These are phyloP conservation scores for Ophioninae sp. DNA, from an alignment of 2,888 invertebrate genomes.

Conservation along the genomic window DNA sequence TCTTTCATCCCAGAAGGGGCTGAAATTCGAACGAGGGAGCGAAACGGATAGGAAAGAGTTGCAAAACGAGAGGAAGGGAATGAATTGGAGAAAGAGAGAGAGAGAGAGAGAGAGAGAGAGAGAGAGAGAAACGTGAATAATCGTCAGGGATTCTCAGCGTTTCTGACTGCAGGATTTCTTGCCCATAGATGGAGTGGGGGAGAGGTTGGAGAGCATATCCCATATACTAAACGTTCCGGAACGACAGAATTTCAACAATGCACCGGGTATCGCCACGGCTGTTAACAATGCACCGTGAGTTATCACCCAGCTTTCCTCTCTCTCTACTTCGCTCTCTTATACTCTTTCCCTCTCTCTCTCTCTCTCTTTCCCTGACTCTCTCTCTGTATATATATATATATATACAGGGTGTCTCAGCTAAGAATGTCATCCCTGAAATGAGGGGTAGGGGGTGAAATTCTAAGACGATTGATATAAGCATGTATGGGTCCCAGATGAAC, in stretches of 20 bases:
- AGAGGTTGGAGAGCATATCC: constrained; percentile 32
- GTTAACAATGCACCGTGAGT: constrained; percentile 67
- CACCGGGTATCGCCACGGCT: constrained; percentile 65
- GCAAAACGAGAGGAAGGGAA: background rate
- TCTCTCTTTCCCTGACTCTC: background rate
- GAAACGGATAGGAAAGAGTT: constrained; percentile 35
- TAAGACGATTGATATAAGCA: no score
- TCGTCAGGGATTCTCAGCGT: constrained; percentile 63
- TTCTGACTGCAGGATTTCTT: constrained; percentile 60
- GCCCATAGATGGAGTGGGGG: constrained; percentile 15
- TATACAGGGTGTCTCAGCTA: no score
- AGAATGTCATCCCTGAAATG: no score
- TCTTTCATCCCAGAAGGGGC: constrained; percentile 41
- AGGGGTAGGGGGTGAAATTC: no score
- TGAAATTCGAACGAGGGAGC: constrained; percentile 36
- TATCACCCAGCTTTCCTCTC: constrained; percentile 60
- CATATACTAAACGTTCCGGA: constrained; percentile 64
- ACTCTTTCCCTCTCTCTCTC: background rate
- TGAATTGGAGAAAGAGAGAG: background rate
- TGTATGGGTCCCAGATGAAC: no score
- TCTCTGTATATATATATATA: background rate
- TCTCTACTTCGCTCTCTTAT: constrained; percentile 18
- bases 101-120: constrained; percentile 13
- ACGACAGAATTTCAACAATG: constrained; percentile 67
- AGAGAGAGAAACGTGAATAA: constrained; percentile 44